Percentiles rank a stretch among this genome's conserved stretches.
These are phyloP conservation scores for Labeo calbasu DNA, from an alignment of 2,797 vertebrate species.

Conservation along the genomic window DNA sequence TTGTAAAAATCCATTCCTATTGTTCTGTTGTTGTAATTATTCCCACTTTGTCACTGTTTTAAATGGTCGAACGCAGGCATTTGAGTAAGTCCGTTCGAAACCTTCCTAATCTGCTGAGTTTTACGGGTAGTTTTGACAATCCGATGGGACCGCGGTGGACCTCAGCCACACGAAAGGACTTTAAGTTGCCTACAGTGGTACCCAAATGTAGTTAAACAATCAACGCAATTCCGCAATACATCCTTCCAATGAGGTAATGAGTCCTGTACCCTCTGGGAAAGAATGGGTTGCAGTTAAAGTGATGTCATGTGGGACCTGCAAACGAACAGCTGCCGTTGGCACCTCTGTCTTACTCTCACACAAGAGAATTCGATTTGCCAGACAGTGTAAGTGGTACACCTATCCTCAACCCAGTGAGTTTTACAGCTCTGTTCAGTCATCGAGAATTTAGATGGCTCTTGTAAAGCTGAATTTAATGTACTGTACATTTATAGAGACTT, in stretches of 20 bases:
- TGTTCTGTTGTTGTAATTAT: constrained; percentile 64
- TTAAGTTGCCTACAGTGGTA: constrained; percentile 58
- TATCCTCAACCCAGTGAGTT: constrained; percentile 55
- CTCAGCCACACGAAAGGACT: constrained; percentile 56
- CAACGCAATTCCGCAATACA: constrained; percentile 54
- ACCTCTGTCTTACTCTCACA: constrained; percentile 68
- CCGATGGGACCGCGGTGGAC: constrained; percentile 58
- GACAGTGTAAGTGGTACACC: constrained; percentile 71
- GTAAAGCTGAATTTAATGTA: constrained; percentile 13
- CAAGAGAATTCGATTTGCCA: constrained; percentile 70
- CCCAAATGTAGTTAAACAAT: constrained; percentile 62
- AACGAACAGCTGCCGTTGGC: constrained; percentile 76
- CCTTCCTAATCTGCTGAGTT: constrained; percentile 57
- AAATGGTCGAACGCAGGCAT: constrained; percentile 56
- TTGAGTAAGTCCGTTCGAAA: constrained; percentile 51
- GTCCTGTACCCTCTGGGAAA: constrained; percentile 53
- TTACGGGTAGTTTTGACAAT: constrained; percentile 62
- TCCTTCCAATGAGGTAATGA: constrained; percentile 58
- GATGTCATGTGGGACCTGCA: constrained; percentile 68
- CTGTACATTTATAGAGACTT: constrained; percentile 27
- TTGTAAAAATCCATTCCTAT: constrained; percentile 61
- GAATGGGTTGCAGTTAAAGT: constrained; percentile 73
- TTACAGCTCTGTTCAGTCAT: constrained; percentile 22
- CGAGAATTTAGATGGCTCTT: constrained; percentile 23
- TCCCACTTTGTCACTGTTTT: constrained; percentile 63